phyloP scores from a whole-genome alignment of 2,113 vertebrate genomes.

The Poeciliopsis turrubarensis region DNA sequence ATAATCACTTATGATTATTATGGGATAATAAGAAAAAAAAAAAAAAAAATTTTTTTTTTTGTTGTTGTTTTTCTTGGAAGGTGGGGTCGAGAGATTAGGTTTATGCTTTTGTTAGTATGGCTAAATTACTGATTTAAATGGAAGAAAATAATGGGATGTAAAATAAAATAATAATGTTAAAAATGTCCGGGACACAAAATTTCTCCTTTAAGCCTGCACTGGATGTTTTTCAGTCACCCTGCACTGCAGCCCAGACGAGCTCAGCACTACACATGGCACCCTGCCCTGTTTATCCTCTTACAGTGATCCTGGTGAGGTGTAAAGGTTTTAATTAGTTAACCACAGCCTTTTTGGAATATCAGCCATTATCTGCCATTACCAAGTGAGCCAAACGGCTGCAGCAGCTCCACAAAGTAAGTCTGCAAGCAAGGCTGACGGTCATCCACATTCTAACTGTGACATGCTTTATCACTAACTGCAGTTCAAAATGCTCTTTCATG shows the following conservation, averaged over 20 bases:
- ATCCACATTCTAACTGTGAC: conserved; percentile 17
- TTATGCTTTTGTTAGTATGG: no score
- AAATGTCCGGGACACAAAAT: background rate
- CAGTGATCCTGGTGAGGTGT: conserved; percentile 33
- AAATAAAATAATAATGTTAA: background rate
- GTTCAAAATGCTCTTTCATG: conserved; percentile 2
- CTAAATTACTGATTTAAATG: no score
- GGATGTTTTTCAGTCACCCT: background rate
- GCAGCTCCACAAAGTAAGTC: conserved; percentile 10
- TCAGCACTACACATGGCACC: conserved; percentile 21
- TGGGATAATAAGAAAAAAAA: no score
- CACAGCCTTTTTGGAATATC: conserved; percentile 45
- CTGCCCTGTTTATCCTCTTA: conserved; percentile 51
- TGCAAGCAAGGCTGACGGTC: conserved; percentile 18
- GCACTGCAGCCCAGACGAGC: conserved; percentile 15
- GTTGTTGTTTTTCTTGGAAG: no score
- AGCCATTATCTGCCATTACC: conserved; percentile 41
- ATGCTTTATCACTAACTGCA: conserved; percentile 32
- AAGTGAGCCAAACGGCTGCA: conserved; percentile 9
- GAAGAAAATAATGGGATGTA: background rate
- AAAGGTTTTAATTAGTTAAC: conserved; percentile 69
- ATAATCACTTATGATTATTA: no score
- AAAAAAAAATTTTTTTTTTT: no score
- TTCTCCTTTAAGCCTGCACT: background rate
- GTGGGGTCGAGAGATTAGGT: no score